A percentile compares a stretch with the other conserved stretches of the same genome.
These are phyloP conservation scores for Camelus bactrianus DNA, from an alignment of 2,113 vertebrate genomes.

Conservation along the genomic window DNA sequence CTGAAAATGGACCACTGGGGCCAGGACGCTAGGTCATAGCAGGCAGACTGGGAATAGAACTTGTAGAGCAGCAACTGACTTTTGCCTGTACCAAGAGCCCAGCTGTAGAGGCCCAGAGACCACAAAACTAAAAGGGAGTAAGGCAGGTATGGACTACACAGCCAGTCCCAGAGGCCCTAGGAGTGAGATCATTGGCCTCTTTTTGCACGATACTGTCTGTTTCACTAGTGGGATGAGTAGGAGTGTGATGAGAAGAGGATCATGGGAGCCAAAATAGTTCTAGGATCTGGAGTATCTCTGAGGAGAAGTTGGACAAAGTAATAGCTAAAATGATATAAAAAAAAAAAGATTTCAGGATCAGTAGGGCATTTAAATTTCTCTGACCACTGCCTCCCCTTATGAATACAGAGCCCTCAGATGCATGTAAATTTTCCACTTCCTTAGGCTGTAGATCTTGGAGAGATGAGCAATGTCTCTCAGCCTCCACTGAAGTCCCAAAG, in stretches of 20 bases:
- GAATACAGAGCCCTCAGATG: constrained; percentile 46
- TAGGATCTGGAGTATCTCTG: background rate
- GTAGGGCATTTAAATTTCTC: constrained; percentile 34
- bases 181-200: background rate
- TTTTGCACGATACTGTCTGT: background rate
- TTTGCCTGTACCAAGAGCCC: background rate
- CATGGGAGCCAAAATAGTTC: background rate
- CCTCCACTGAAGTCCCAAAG: constrained; percentile 40
- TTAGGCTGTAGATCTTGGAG: constrained; percentile 39
- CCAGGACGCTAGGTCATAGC: background rate
- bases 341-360: constrained; percentile 35
- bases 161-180: background rate
- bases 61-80: background rate
- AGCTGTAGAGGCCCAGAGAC: background rate
- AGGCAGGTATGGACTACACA: background rate
- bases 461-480: constrained; percentile 49
- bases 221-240: background rate
- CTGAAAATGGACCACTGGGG: background rate
- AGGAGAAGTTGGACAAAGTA: background rate
- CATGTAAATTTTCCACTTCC: constrained; percentile 35
- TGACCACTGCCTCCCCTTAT: background rate
- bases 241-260: background rate
- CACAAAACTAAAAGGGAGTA: background rate
- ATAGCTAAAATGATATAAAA: constrained; percentile 4
- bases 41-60: background rate